Conservation (phyloP, 2,888 invertebrate genomes). For the Xylocampa areola region DNA sequence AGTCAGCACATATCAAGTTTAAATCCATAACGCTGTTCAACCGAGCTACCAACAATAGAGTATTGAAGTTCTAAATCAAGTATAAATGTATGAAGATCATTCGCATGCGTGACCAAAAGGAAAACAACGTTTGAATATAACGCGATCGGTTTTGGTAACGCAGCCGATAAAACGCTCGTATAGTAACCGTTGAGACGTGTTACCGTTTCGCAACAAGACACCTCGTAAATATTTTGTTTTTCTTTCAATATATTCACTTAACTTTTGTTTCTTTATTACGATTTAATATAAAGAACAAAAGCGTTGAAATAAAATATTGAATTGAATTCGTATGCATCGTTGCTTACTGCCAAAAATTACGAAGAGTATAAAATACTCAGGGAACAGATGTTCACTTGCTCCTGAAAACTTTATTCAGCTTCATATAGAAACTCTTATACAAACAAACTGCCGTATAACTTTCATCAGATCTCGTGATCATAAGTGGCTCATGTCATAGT, state of each 20-base stretch:
- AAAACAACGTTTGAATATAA: slow-evolving; percentile 79
- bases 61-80: slow-evolving; percentile 46
- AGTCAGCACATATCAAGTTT: no score
- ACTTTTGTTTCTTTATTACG: slow-evolving; percentile 31
- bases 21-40: no score
- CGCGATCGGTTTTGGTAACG: slow-evolving; percentile 75
- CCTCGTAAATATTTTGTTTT: slow-evolving; percentile 70
- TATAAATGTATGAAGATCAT: slow-evolving; percentile 42
- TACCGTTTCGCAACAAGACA: slow-evolving; percentile 70
- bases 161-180: slow-evolving; percentile 72
- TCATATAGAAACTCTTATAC: slow-evolving; percentile 7
- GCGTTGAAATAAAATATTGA: slow-evolving; percentile 11
- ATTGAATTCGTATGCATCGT: slow-evolving; percentile 11
- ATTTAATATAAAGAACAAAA: slow-evolving; percentile 40
- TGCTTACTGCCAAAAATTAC: slow-evolving; percentile 2
- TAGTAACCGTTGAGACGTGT: slow-evolving; percentile 71
- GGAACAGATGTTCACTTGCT: slow-evolving; percentile 15
- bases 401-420: not conserved
- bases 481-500: slow-evolving; percentile 51
- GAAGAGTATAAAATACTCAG: slow-evolving; percentile 1
- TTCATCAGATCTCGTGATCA: slow-evolving; percentile 15
- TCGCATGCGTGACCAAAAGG: slow-evolving; percentile 79
- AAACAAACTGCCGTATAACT: slow-evolving; percentile 25
- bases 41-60: no score
- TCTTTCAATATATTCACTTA: slow-evolving; percentile 41